These are phyloP conservation scores for Alces alces DNA, from an alignment of 2,113 vertebrate species.

Conservation along the genomic window DNA sequence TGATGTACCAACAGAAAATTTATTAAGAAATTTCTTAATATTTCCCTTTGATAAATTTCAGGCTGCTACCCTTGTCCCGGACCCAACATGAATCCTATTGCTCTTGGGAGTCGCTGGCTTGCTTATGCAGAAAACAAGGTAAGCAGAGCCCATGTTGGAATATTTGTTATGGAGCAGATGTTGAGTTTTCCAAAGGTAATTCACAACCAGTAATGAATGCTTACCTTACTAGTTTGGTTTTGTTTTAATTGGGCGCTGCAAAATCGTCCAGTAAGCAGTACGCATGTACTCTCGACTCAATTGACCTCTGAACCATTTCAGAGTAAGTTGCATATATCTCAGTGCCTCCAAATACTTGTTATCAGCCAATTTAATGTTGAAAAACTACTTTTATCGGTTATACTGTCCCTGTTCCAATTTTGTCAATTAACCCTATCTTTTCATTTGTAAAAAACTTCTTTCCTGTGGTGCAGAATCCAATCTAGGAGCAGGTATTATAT, in stretches of 20 bases:
- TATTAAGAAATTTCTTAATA: constrained; percentile 66
- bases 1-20: constrained; percentile 54
- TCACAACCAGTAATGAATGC: neutral
- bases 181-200: neutral
- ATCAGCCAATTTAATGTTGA: neutral
- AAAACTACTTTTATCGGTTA: neutral
- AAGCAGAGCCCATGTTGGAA: constrained; percentile 28
- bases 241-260: neutral
- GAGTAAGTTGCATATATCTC: neutral
- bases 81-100: constrained; percentile 96
- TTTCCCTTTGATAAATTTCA: constrained; percentile 78
- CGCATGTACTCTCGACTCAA: neutral
- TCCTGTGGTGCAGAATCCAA: neutral
- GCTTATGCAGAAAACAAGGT: constrained; percentile 99
- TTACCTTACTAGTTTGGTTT: neutral
- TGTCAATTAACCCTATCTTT: neutral
- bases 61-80: constrained; percentile 98
- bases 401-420: neutral
- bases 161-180: neutral
- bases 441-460: neutral
- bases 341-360: neutral
- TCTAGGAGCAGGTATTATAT: neutral
- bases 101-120: constrained; percentile 95
- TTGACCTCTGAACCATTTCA: neutral
- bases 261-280: neutral